Base-by-base conservation (phyloP, 2,888 invertebrate species). In the Oligia fasciuncula region DNA sequence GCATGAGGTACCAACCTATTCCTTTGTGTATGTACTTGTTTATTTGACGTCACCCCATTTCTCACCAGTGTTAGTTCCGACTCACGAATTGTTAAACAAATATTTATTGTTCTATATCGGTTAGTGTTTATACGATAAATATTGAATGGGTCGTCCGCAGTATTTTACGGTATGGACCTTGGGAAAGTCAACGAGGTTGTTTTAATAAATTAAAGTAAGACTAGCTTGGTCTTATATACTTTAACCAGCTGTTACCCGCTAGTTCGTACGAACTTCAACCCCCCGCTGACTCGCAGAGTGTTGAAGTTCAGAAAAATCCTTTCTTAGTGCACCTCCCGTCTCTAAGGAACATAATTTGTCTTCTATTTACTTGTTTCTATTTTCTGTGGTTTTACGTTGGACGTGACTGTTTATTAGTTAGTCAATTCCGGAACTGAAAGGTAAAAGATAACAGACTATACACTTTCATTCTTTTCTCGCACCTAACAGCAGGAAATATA, bases 221-320 rank as follows among this genome's bases (percentile, higher is more conserved):
- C 60, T 84, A 70, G 60, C 70, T 84, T 78, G 35, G n/a, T 46
- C 60, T 51, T 66, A 66, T 70, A 43, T 51, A 77, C 54, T 83
- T 84, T 71, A 67, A 79, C 65, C 78, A 70, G 80, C 49, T 80
- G 49, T 77, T 80, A 51, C 51, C 54, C 35, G 14, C 60, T 35
- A 81, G 69, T 84, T 84, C 60, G 23, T 79, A 62, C 29, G 40
- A 79, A 81, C 60, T 81, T 81, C 54, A 79, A 67, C 66, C 79
- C 84, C 60, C 81, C 9, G 29, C 84, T 62, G 84, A 84, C 79
- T 81, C 19, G 35, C 79, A n/a, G 69, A 65, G 84, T 71, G 66
- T 70, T 84, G 69, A 81, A 84, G 84, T 81, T 79, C 71, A 84
- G 84, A 81, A 84, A 81, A 71, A 67, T 84, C 70, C 62, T 71